phyloP scores from a whole-genome alignment of 2,888 invertebrate species.

The Diaprepes abbreviatus region DNA sequence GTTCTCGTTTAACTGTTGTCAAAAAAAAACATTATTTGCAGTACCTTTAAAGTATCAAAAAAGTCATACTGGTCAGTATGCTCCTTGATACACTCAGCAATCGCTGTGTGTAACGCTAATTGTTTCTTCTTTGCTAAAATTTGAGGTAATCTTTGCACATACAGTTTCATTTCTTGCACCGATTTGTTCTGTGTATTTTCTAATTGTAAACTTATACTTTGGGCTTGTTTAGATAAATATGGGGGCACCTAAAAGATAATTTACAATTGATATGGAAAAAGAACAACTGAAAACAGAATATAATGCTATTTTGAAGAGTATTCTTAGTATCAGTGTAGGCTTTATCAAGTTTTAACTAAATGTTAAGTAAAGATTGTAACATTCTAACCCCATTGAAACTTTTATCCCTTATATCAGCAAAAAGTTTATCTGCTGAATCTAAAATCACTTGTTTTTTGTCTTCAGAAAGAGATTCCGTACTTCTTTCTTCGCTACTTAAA shows the following conservation, averaged over 20 bases:
- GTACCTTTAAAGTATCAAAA: constrained; percentile 64
- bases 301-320: no score
- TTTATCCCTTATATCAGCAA: constrained; percentile 90
- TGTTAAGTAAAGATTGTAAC: not conserved
- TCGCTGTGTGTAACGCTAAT: constrained; percentile 89
- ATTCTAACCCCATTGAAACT: constrained; percentile 84
- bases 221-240: constrained; percentile 87
- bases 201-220: constrained; percentile 86
- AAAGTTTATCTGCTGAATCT: constrained; percentile 91
- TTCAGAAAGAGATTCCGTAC: constrained; percentile 72
- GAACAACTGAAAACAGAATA: no score
- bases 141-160: constrained; percentile 90
- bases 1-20: no score
- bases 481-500: constrained; percentile 75
- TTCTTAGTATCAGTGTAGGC: no score
- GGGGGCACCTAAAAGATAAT: constrained; percentile 76
- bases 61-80: constrained; percentile 70
- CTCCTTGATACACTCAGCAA: constrained; percentile 94
- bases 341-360: no score
- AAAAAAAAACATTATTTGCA: no score
- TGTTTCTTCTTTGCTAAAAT: constrained; percentile 90
- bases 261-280: no score
- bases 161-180: constrained; percentile 95
- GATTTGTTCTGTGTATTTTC: constrained; percentile 90
- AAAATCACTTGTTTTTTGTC: constrained; percentile 84